Evolutionary conservation across 2,797 vertebrate species (phyloP).

Genomic region (Chlorospingus flavigularis): DNA sequence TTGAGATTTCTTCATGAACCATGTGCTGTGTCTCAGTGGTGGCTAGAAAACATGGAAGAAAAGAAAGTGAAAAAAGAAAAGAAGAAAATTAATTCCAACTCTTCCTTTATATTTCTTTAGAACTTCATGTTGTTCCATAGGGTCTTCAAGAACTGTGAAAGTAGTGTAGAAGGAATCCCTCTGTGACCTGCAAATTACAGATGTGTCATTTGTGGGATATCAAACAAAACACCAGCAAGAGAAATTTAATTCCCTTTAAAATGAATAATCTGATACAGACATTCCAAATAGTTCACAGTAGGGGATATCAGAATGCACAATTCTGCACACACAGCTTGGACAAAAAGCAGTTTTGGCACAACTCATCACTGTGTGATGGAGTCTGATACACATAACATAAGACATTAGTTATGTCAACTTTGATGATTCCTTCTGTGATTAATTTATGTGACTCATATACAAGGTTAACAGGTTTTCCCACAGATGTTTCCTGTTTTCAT

Average conservation of each 20-base stretch:
- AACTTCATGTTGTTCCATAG: background rate
- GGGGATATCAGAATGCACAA: background rate
- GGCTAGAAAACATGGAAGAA: background rate
- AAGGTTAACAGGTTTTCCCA: background rate
- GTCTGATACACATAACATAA: background rate
- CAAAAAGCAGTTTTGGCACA: background rate
- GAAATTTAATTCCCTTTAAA: background rate
- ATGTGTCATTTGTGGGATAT: background rate
- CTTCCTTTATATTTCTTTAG: background rate
- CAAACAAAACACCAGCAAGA: background rate
- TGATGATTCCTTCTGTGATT: background rate
- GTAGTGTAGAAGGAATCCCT: background rate
- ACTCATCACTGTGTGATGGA: background rate
- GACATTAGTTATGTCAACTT: background rate
- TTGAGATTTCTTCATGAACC: background rate
- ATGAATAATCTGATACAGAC: background rate
- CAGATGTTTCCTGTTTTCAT: background rate
- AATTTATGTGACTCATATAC: background rate
- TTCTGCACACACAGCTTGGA: background rate
- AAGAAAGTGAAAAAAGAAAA: background rate
- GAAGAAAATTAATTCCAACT: background rate
- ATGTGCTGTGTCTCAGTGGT: background rate
- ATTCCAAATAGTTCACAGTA: background rate
- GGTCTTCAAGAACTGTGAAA: background rate
- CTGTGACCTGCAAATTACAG: background rate